A percentile compares a stretch with the other conserved stretches of the same genome.
phyloP scores from a whole-genome alignment of 2,888 invertebrate genomes.

The Cotesia congregata region DNA sequence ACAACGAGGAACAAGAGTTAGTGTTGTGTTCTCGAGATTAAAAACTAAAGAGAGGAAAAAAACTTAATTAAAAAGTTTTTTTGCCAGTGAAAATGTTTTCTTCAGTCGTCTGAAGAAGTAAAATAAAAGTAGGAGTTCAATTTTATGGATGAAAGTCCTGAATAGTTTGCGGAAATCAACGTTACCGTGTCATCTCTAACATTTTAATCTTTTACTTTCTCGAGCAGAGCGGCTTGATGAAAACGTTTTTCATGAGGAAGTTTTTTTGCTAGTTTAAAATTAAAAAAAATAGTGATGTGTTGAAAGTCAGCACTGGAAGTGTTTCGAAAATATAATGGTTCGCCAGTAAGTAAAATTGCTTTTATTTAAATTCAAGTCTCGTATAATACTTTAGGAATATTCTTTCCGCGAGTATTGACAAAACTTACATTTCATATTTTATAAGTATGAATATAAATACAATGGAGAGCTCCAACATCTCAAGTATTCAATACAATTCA shows the following conservation, averaged over 20 bases:
- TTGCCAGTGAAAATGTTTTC: not conserved
- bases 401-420: constrained; percentile 50
- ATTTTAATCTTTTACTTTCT: not conserved
- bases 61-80: constrained; percentile 4
- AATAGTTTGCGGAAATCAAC: not conserved
- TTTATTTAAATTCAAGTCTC: constrained; percentile 52
- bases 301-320: constrained; percentile 50
- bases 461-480: constrained; percentile 55
- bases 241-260: constrained; percentile 6
- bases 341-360: constrained; percentile 52
- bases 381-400: constrained; percentile 26
- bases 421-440: constrained; percentile 39
- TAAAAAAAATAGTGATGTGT: constrained; percentile 54
- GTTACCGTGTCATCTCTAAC: not conserved
- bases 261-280: constrained; percentile 43
- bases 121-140: not conserved
- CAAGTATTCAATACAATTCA: constrained; percentile 50
- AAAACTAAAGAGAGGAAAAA: not conserved
- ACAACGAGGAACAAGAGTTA: not conserved
- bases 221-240: not conserved
- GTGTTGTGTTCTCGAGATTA: not conserved
- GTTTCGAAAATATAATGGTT: constrained; percentile 42
- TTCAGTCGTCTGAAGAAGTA: not conserved
- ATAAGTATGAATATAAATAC: constrained; percentile 40
- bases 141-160: not conserved